Evolutionary conservation across 2,113 vertebrate genomes (phyloP).

Genomic region (Glaucomys volans): DNA sequence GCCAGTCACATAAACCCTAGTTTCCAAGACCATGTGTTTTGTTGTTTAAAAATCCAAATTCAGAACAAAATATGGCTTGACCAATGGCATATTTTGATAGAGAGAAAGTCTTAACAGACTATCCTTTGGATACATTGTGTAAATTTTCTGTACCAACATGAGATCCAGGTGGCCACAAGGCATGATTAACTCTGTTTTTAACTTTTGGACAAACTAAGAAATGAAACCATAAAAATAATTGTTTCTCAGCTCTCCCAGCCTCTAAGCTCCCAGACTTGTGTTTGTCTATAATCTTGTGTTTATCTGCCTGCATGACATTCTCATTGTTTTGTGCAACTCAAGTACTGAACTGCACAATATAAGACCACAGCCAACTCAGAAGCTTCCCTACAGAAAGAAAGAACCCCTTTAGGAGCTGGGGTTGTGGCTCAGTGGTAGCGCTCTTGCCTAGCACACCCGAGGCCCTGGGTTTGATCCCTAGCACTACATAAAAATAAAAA

Average conservation of each 20-base stretch:
- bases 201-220: constrained; percentile 61
- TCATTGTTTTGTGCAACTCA: background rate
- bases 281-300: background rate
- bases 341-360: background rate
- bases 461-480: no score
- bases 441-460: no score
- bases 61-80: constrained; percentile 36
- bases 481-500: no score
- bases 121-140: background rate
- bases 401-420: background rate
- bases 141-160: background rate
- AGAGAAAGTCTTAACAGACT: background rate
- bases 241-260: background rate
- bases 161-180: background rate
- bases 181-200: constrained; percentile 65
- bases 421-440: no score
- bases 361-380: background rate
- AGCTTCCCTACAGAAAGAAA: background rate
- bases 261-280: background rate
- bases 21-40: background rate
- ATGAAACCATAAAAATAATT: constrained; percentile 58
- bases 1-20: background rate
- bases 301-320: background rate
- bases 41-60: constrained; percentile 46
- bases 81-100: background rate